A percentile compares a stretch with the other conserved stretches of the same genome.
These are phyloP conservation scores for Gerris lacustris DNA, from an alignment of 2,888 invertebrate species.

Conservation along the genomic window DNA sequence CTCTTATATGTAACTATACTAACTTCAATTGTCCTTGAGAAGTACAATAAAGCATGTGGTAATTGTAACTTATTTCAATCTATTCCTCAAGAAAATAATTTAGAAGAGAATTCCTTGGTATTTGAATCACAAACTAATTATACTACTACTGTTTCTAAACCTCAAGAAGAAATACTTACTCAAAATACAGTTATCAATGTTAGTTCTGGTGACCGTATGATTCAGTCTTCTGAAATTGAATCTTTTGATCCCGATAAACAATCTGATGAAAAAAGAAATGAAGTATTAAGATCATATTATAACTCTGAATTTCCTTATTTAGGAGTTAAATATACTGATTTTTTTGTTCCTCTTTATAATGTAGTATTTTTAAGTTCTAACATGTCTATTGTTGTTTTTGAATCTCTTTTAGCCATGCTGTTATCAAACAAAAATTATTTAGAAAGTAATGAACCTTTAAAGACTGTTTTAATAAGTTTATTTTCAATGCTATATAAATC, in stretches of 20 bases:
- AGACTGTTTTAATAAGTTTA: not conserved
- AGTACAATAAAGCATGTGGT: no score
- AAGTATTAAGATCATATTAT: not conserved
- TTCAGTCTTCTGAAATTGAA: no score
- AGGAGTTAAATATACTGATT: not conserved
- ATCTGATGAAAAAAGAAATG: not conserved
- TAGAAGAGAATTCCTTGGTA: no score
- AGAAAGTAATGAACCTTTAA: not conserved
- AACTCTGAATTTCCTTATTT: not conserved
- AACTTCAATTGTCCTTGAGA: no score
- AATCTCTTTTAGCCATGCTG: not conserved
- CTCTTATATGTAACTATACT: not conserved
- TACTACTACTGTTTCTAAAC: no score
- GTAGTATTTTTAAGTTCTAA: not conserved
- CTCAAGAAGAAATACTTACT: no score
- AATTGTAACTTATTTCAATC: no score
- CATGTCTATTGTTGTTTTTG: not conserved
- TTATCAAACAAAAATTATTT: not conserved
- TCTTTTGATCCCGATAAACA: no score
- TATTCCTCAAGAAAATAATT: no score
- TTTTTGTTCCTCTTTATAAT: not conserved
- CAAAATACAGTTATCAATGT: no score
- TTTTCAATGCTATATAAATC: not conserved
- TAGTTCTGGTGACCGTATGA: no score
- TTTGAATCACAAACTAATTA: no score